Base-by-base conservation (phyloP, 2,113 vertebrate genomes). In the Microcebus murinus region DNA sequence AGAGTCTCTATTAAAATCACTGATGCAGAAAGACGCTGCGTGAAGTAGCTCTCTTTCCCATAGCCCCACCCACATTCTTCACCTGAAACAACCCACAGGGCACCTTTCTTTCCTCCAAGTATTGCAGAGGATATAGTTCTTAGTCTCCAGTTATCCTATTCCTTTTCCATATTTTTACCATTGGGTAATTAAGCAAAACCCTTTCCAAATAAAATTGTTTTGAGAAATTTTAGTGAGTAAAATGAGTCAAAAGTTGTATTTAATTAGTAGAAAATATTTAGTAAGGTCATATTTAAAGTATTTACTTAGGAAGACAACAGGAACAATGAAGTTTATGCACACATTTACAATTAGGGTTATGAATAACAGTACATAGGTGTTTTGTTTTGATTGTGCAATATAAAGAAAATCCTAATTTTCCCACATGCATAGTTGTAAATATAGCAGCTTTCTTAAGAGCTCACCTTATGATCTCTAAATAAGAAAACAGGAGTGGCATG, bases 1-100 rank as follows among this genome's bases (percentile, higher is more conserved):
- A 95, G 45, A 86, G 79, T 76, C 57, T 70, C n/a, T 65, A 94
- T 94, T 95, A 96, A 98, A 97, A 91, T 90, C 74, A 93, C 59
- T n/a, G 63, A 95, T 84, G 96, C 93, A 96, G 73, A 93, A 90
- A 80, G 48, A 79, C 8, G 6, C 20, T 27, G 34, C 77, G 87
- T 95, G 42, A 85, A 91, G 90, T 83, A 90, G 36, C 36, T 92
- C 50, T 92, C 67, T 94, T 89, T 73, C 80, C 87, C 83, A 29
- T 31, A 52, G 9, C 39, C 86, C 57, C 42, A 74, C 6, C 74
- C 52, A 42, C 1, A 4, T 52, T 79, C 85, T 87, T 87, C 39
- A 45, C 55, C 50, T 74, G n/a, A 84, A 61, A 88, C n/a, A 21
- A 68, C 20, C 8, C 70, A 76, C 84, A 93, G 10, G 4, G 27